A percentile compares a stretch with the other conserved stretches of the same genome.
These are phyloP conservation scores for Atherinomorus stipes DNA, from an alignment of 2,113 vertebrate genomes.

Conservation along the genomic window DNA sequence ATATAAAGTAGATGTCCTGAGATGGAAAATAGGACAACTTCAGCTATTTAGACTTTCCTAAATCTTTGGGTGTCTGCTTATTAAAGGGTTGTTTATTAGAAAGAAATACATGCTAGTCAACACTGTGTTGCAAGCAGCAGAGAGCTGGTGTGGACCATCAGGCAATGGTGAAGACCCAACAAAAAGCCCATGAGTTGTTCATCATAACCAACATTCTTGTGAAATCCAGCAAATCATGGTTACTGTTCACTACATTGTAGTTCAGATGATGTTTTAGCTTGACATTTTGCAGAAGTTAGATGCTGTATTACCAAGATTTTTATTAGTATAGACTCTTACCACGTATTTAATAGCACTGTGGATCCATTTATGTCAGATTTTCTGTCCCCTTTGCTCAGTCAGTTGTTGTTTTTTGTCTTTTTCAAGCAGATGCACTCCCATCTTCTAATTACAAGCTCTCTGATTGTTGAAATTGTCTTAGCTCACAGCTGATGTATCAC, in stretches of 20 bases:
- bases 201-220: neutral
- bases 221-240: neutral
- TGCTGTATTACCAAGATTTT: neutral
- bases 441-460: constrained; percentile 45
- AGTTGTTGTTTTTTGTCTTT: neutral
- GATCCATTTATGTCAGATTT: neutral
- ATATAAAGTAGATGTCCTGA: no score
- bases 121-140: neutral
- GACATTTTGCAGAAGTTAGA: neutral
- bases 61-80: neutral
- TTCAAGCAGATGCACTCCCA: constrained; percentile 22
- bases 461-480: constrained; percentile 23
- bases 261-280: constrained; percentile 12
- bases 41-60: no score
- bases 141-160: neutral
- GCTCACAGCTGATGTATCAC: constrained; percentile 44
- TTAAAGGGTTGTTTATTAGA: neutral
- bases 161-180: neutral
- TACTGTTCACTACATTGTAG: neutral
- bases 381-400: neutral
- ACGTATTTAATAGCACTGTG: constrained; percentile 24
- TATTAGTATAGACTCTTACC: neutral
- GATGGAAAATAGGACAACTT: no score
- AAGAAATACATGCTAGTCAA: neutral
- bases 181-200: constrained; percentile 1